Percentiles rank a stretch among this genome's conserved stretches.
phyloP scores from a whole-genome alignment of 2,888 invertebrate species.

The Odontocolon sp. region DNA sequence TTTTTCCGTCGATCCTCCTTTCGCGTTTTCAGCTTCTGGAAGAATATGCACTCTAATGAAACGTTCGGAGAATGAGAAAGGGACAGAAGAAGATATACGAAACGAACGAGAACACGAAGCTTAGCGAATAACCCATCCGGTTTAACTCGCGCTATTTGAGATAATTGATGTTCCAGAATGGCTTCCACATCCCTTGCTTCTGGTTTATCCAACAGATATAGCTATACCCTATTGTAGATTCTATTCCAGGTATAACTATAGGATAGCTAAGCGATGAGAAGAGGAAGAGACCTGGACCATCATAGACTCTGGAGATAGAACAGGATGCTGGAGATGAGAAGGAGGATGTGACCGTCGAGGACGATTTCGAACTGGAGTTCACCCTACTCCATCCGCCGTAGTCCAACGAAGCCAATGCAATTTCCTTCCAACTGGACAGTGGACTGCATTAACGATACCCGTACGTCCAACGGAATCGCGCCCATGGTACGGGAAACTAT shows the following conservation, averaged over 20 bases:
- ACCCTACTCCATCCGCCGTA: constrained; percentile 21
- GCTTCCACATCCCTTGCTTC: constrained; percentile 62
- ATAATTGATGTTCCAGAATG: constrained; percentile 75
- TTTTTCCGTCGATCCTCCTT: no score
- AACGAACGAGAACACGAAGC: constrained; percentile 60
- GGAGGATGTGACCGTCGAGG: constrained; percentile 48
- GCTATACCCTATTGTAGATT: constrained; percentile 27
- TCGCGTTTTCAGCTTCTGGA: no score
- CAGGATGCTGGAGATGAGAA: constrained; percentile 43
- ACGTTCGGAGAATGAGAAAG: constrained; percentile 5
- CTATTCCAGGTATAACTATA: constrained; percentile 37
- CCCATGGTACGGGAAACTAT: constrained; percentile 62
- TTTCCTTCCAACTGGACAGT: constrained; percentile 73
- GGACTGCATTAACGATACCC: constrained; percentile 73
- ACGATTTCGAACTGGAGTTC: constrained; percentile 38
- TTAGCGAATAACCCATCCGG: constrained; percentile 72
- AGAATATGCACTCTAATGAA: no score
- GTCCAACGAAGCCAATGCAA: constrained; percentile 66
- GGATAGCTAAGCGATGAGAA: constrained; percentile 26
- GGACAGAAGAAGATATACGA: constrained; percentile 7
- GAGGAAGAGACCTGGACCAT: constrained; percentile 18
- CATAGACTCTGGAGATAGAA: constrained; percentile 31
- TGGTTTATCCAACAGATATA: constrained; percentile 25
- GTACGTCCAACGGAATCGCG: constrained; percentile 29
- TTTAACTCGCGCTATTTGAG: constrained; percentile 75